These are phyloP conservation scores for Girardinichthys multiradiatus DNA, from an alignment of 2,113 vertebrate genomes.

Conservation along the genomic window DNA sequence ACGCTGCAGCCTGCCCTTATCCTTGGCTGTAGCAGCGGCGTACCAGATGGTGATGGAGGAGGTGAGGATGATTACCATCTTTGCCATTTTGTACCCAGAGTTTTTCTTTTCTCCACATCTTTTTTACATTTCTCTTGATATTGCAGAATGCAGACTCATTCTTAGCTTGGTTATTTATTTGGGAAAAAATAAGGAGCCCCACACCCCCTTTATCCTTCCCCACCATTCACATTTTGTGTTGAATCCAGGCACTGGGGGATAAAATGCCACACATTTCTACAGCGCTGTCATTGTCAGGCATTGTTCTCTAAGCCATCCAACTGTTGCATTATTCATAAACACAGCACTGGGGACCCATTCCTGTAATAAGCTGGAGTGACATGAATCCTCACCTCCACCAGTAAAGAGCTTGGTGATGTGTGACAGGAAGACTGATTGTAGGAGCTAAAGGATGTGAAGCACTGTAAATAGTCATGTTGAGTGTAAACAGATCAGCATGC, in stretches of 20 bases:
- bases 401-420: conserved; percentile 30
- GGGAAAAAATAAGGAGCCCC: not conserved
- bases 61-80: no score
- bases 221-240: conserved; percentile 22
- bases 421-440: conserved; percentile 27
- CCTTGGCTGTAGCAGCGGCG: no score
- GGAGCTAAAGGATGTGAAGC: conserved; percentile 10
- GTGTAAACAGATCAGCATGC: conserved; percentile 11
- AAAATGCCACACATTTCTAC: conserved; percentile 42
- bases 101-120: not conserved
- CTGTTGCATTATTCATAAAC: conserved; percentile 70
- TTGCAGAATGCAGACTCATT: not conserved
- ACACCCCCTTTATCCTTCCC: no score
- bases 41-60: no score
- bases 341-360: conserved; percentile 44
- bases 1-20: no score
- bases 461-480: conserved; percentile 5
- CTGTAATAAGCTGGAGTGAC: conserved; percentile 60
- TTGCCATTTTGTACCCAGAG: no score
- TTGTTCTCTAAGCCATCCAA: conserved; percentile 50
- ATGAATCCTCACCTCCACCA: conserved; percentile 40
- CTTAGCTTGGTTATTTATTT: not conserved
- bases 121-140: not conserved
- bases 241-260: conserved; percentile 25
- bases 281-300: conserved; percentile 46